These are phyloP conservation scores for Andrena haemorrhoa DNA, from an alignment of 2,888 invertebrate species.

Conservation along the genomic window DNA sequence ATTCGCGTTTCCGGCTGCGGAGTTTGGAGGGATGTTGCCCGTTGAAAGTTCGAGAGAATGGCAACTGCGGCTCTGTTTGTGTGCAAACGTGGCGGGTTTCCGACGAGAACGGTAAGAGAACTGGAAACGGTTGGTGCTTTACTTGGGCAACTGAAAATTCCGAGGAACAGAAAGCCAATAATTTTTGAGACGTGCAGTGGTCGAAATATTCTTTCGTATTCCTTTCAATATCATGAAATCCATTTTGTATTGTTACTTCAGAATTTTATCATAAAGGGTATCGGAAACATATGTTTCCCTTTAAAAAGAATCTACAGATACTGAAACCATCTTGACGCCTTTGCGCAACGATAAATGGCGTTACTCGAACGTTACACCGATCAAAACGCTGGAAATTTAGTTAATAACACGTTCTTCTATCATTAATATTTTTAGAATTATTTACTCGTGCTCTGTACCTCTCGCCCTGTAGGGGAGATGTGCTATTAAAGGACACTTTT, in stretches of 20 bases:
- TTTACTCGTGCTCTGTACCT: no score
- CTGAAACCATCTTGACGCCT: no score
- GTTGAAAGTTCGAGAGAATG: slow-evolving; percentile 20
- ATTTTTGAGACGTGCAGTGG: not conserved
- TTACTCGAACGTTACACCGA: no score
- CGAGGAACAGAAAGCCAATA: not conserved
- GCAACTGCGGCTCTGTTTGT: slow-evolving; percentile 13
- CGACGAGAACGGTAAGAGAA: slow-evolving; percentile 20
- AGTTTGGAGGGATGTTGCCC: slow-evolving; percentile 18
- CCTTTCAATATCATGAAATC: not conserved
- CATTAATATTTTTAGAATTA: no score
- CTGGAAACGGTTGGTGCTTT: slow-evolving; percentile 20
- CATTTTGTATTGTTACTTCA: not conserved
- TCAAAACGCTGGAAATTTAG: no score
- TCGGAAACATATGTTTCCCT: no score
- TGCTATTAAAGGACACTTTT: no score
- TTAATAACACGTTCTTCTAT: no score
- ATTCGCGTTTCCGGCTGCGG: slow-evolving; percentile 13
- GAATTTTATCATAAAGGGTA: not conserved
- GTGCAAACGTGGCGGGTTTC: slow-evolving; percentile 39
- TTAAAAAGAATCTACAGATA: no score
- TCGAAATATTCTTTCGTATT: not conserved
- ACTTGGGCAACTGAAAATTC: slow-evolving; percentile 21
- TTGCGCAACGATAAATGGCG: no score
- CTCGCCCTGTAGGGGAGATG: no score